Conservation (phyloP, 2,888 invertebrate species). For the Agrotis puta region DNA sequence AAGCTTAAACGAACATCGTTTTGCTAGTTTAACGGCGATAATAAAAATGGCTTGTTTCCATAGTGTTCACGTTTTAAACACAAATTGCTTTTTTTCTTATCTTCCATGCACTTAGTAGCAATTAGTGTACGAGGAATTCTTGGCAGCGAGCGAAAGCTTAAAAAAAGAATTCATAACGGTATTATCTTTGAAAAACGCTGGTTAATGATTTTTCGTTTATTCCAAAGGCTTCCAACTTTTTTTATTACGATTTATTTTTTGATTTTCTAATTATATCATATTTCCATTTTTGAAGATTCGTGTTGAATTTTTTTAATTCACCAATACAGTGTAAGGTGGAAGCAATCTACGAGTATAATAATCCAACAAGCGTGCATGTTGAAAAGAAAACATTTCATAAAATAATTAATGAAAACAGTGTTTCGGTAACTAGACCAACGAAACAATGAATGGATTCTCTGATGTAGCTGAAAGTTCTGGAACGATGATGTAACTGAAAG, state of each 20-base stretch:
- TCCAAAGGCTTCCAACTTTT: not conserved
- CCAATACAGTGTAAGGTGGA: too few relatives aligned
- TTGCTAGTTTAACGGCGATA: not conserved
- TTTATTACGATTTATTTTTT: not conserved
- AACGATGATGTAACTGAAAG: too few relatives aligned
- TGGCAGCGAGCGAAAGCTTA: slow-evolving; percentile 1
- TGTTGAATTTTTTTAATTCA: not conserved
- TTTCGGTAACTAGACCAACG: too few relatives aligned
- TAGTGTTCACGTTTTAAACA: slow-evolving; percentile 2
- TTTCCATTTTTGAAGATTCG: not conserved
- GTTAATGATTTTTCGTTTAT: slow-evolving; percentile 1
- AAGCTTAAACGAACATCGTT: slow-evolving; percentile 9
- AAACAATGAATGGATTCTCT: too few relatives aligned
- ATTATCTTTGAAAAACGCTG: not conserved
- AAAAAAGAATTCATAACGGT: slow-evolving; percentile 1
- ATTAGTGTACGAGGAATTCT: slow-evolving; percentile 16
- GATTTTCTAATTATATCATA: not conserved
- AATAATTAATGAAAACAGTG: too few relatives aligned
- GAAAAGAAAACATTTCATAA: too few relatives aligned
- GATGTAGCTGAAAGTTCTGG: too few relatives aligned
- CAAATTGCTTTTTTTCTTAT: slow-evolving; percentile 28
- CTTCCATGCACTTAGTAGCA: slow-evolving; percentile 17
- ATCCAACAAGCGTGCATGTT: too few relatives aligned
- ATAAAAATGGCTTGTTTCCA: slow-evolving; percentile 16
- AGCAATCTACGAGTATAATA: too few relatives aligned